Base-by-base conservation (phyloP, 2,888 invertebrate genomes). In the Tenthredo livida region DNA sequence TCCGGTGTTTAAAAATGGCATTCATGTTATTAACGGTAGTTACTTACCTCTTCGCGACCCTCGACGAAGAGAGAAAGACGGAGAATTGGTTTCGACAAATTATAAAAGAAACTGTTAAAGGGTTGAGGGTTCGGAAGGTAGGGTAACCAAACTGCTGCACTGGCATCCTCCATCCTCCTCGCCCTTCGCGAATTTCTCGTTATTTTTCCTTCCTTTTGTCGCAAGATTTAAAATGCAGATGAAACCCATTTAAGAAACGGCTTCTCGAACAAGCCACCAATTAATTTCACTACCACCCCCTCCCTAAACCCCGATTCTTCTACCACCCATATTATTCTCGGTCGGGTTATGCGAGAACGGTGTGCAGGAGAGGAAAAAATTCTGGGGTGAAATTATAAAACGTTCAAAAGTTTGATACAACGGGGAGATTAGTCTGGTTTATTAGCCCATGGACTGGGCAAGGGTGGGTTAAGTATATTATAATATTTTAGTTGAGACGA, bases 211-310 rank as follows among this genome's bases (percentile, higher is more conserved):
- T 33, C 7, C 37, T 37, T 67, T 70, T 83, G 83, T 83, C 83
- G 47, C 67, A 4, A 70, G 83, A 83, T 83, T 83, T 83, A 83
- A 83, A 83, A 83, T 83, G 67, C 83, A 83, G 83, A 83, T 83
- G 83, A 50, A 61, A 9, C 43, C 83, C 83, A 67, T 83, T 83
- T 67, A 67, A 67, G 83, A 70, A 83, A 29, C 70, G 6, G 29
- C 70, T 67, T 33, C n/a, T 70, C 83, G 15, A n/a, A 65, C 67
- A 70, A 70, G 37, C 54, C 83, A 17, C 67, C 83, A 83, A 83
- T 83, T 83, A 83, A 83, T 83, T 83, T 83, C 65, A 70, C 61
- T 80, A 80, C 80, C 72, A 61, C 61, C 37, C 21, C 1, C 37
- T 10, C 4, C 9, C 50, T n/a, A 33, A 25, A 21, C 2, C n/a